phyloP scores from a whole-genome alignment of 2,888 invertebrate species.

The Theretra japonica region DNA sequence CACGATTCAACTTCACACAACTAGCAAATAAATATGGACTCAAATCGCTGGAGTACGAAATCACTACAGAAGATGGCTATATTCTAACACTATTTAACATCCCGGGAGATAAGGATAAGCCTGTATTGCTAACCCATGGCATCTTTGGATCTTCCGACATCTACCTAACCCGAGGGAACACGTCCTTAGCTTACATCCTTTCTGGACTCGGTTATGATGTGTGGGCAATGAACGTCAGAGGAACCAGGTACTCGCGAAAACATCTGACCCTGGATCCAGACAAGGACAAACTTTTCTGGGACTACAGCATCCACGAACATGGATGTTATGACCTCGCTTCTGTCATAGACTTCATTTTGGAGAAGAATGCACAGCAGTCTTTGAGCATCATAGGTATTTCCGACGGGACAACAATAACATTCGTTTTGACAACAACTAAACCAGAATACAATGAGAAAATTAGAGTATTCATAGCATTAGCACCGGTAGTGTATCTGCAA shows the following conservation, averaged over 20 bases:
- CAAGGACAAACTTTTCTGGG: constrained; percentile 71
- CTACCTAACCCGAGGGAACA: constrained; percentile 54
- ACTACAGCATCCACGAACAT: constrained; percentile 88
- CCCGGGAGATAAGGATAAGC: constrained; percentile 44
- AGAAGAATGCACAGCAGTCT: constrained; percentile 74
- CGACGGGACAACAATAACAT: constrained; percentile 83
- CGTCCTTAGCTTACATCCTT: constrained; percentile 56
- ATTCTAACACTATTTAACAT: constrained; percentile 56
- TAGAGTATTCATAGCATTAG: constrained; percentile 47
- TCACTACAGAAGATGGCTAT: constrained; percentile 56
- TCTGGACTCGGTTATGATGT: constrained; percentile 80
- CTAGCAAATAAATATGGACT: constrained; percentile 55
- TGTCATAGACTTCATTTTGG: constrained; percentile 68
- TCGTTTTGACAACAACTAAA: constrained; percentile 71
- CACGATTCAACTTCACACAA: constrained; percentile 48
- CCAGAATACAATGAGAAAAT: constrained; percentile 84
- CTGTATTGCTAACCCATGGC: constrained; percentile 57
- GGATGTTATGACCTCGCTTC: constrained; percentile 88
- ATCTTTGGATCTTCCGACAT: constrained; percentile 54
- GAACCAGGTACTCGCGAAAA: constrained; percentile 84
- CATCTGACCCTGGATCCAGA: constrained; percentile 74
- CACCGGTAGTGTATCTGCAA: constrained; percentile 40
- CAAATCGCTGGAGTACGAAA: constrained; percentile 47
- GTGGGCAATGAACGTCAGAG: constrained; percentile 76
- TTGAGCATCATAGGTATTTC: constrained; percentile 88